A percentile compares a stretch with the other conserved stretches of the same genome.
These are phyloP conservation scores for Colostygia pectinataria DNA, from an alignment of 2,888 invertebrate species.

Conservation along the genomic window DNA sequence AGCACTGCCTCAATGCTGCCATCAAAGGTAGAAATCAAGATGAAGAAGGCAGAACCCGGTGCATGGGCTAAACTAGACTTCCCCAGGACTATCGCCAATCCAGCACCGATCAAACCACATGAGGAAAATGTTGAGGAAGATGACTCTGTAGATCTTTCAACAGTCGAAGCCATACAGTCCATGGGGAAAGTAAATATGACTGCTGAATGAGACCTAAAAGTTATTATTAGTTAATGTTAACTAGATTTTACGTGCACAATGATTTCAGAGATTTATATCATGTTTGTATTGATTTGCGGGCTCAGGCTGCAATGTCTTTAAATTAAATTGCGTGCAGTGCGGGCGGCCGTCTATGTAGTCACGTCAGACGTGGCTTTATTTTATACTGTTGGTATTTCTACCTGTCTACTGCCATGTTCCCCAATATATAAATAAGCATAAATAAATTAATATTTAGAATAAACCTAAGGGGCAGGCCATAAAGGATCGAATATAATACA, in stretches of 20 bases:
- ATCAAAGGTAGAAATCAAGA: slow-evolving; percentile 95
- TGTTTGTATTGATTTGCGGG: not conserved
- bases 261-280: not conserved
- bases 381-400: no score
- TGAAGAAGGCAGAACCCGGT: slow-evolving; percentile 93
- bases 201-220: slow-evolving; percentile 29
- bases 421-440: no score
- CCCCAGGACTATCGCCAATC: slow-evolving; percentile 65
- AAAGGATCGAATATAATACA: slow-evolving; percentile 1
- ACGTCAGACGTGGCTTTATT: no score
- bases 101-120: slow-evolving; percentile 41
- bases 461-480: not conserved
- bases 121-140: slow-evolving; percentile 56
- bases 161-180: slow-evolving; percentile 81
- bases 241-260: slow-evolving; percentile 12
- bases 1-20: slow-evolving; percentile 91
- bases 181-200: slow-evolving; percentile 72
- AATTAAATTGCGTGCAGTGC: no score
- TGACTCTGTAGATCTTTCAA: slow-evolving; percentile 89
- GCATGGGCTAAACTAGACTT: slow-evolving; percentile 91
- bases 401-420: no score
- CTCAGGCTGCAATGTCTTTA: no score
- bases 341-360: no score
- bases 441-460: no score
- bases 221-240: not conserved